These are phyloP conservation scores for Oryzias dopingdopingensis DNA, from an alignment of 2,797 vertebrate genomes.

Conservation along the genomic window DNA sequence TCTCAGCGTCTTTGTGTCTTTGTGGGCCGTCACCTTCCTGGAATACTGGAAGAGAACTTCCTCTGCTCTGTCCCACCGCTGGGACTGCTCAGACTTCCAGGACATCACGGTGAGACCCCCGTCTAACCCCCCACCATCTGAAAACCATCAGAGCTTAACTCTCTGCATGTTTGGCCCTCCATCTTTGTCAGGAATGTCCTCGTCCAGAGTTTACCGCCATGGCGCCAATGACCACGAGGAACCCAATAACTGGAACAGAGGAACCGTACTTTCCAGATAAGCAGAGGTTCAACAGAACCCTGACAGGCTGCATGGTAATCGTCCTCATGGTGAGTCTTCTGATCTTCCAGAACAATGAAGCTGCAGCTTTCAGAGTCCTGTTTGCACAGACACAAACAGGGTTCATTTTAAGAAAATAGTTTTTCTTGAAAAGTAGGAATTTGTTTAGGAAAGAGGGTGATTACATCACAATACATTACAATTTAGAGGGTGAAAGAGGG, in stretches of 20 bases:
- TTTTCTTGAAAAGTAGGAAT: too few relatives aligned
- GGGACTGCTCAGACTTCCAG: slow-evolving; percentile 81
- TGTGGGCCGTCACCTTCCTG: slow-evolving; percentile 82
- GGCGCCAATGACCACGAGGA: slow-evolving; percentile 77
- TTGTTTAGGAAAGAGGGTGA: too few relatives aligned
- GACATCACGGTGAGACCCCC: slow-evolving; percentile 66
- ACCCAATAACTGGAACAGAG: slow-evolving; percentile 79
- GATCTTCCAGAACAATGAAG: too few relatives aligned
- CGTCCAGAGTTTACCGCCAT: slow-evolving; percentile 79
- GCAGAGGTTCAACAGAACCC: slow-evolving; percentile 63
- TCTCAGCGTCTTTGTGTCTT: slow-evolving; percentile 83
- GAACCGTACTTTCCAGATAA: slow-evolving; percentile 78
- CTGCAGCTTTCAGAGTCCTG: too few relatives aligned
- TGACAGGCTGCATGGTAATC: slow-evolving; percentile 78
- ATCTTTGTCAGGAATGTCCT: slow-evolving; percentile 71
- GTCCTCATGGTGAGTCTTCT: slow-evolving; percentile 73
- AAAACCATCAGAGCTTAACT: background rate
- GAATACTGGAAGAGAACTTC: slow-evolving; percentile 82
- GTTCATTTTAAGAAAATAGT: too few relatives aligned
- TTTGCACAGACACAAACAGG: too few relatives aligned
- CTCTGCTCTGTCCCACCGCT: slow-evolving; percentile 74
- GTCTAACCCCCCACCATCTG: background rate
- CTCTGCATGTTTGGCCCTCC: background rate
- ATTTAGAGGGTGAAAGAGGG: too few relatives aligned
- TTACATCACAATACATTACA: too few relatives aligned